Evolutionary conservation across 2,888 invertebrate species (phyloP).

Genomic region (Glyphotaelius pellucidus): DNA sequence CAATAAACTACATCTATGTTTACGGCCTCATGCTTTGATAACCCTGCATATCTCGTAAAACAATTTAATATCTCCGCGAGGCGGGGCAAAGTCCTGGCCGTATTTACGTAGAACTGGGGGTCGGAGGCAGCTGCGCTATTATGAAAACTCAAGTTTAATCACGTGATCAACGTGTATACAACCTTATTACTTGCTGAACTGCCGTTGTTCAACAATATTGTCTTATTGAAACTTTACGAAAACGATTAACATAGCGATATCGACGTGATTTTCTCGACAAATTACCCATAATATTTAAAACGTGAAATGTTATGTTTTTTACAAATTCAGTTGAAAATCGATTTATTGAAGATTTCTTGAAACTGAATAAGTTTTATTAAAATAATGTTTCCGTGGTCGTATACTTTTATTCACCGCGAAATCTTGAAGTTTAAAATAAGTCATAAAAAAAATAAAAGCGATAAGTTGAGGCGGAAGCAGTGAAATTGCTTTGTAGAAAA

Average conservation of each 20-base stretch:
- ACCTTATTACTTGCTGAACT: constrained; percentile 2
- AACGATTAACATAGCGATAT: not conserved
- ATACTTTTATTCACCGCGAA: no score
- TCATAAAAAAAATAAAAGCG: not conserved
- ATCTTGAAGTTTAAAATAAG: no score
- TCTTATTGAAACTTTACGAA: not conserved
- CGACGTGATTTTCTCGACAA: not conserved
- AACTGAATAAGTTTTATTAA: no score
- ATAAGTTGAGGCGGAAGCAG: not conserved
- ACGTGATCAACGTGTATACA: constrained; percentile 23
- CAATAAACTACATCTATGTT: not conserved
- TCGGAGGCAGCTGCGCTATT: not conserved
- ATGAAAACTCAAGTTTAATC: constrained; percentile 18
- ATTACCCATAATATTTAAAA: not conserved
- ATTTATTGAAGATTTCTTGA: no score
- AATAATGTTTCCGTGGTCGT: no score
- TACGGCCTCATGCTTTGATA: not conserved
- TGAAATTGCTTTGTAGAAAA: no score
- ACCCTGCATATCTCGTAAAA: constrained; percentile 26
- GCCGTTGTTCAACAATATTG: not conserved
- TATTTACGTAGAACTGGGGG: not conserved
- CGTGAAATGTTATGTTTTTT: not conserved
- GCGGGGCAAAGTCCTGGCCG: not conserved
- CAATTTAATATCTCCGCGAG: constrained; percentile 29
- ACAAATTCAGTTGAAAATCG: not conserved